Evolutionary conservation across 2,113 vertebrate genomes (phyloP).

Genomic region (Cromileptes altivelis): DNA sequence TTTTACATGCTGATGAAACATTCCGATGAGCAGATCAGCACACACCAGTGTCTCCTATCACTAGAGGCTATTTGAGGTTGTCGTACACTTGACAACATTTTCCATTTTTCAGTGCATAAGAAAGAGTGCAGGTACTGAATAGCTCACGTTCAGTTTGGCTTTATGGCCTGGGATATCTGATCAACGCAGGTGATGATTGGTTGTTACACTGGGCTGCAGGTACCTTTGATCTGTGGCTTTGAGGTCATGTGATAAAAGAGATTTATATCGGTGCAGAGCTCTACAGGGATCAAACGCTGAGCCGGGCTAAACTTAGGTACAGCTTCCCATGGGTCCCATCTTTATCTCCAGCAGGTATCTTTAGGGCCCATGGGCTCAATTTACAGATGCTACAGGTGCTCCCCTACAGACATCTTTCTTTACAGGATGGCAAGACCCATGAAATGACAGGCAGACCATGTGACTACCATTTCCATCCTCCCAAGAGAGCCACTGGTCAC

Average conservation of each 20-base stretch:
- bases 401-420: slow-evolving; percentile 4
- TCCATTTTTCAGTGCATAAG: background rate
- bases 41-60: slow-evolving; percentile 36
- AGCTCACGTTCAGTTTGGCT: background rate
- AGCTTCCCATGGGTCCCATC: slow-evolving; percentile 2
- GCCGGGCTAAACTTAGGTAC: background rate
- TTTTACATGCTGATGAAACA: background rate
- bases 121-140: background rate
- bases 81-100: slow-evolving; percentile 15
- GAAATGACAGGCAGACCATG: background rate
- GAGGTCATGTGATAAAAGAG: slow-evolving; percentile 57
- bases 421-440: background rate
- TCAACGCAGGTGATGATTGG: slow-evolving; percentile 32
- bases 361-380: slow-evolving; percentile 4
- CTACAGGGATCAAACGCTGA: slow-evolving; percentile 47
- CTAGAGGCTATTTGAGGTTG: slow-evolving; percentile 5
- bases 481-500: background rate
- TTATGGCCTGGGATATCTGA: background rate
- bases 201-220: slow-evolving; percentile 17
- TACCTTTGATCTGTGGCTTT: slow-evolving; percentile 50
- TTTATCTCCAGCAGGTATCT: slow-evolving; percentile 19
- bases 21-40: background rate
- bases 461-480: background rate
- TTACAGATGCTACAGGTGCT: slow-evolving; percentile 30
- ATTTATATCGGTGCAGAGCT: slow-evolving; percentile 10